phyloP scores from a whole-genome alignment of 2,888 invertebrate genomes.

The Vanessa cardui region DNA sequence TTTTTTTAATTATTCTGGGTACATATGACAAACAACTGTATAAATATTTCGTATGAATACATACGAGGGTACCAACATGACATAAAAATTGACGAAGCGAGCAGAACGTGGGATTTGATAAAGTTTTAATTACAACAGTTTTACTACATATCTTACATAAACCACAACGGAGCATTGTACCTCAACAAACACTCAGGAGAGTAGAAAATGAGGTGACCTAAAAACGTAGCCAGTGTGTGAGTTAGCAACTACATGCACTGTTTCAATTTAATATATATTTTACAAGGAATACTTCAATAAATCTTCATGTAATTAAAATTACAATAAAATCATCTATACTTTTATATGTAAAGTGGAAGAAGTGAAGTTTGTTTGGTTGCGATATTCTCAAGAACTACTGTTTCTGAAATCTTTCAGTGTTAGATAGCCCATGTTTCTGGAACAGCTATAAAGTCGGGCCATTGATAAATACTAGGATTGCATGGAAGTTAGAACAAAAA shows the following conservation, averaged over 20 bases:
- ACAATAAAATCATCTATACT: neutral
- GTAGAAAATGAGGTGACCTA: slow-evolving; percentile 41
- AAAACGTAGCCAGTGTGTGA: slow-evolving; percentile 34
- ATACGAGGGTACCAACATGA: neutral
- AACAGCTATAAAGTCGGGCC: too few species aligned
- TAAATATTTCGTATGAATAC: too few species aligned
- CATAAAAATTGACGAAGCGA: neutral
- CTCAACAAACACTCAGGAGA: slow-evolving; percentile 23
- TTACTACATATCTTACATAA: neutral
- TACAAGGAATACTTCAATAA: neutral
- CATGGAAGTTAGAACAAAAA: too few species aligned
- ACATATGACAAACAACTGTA: too few species aligned
- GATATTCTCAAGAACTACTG: too few species aligned
- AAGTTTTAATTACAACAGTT: neutral
- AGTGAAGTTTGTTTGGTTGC: too few species aligned
- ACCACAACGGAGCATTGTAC: neutral
- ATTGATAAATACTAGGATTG: too few species aligned
- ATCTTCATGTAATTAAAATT: too few species aligned
- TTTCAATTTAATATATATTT: slow-evolving; percentile 24
- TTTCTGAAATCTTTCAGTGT: too few species aligned
- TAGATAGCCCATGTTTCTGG: too few species aligned
- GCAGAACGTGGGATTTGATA: neutral
- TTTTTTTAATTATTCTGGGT: too few species aligned
- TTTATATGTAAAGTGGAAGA: too few species aligned
- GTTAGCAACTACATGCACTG: slow-evolving; percentile 28